These are phyloP conservation scores for Myotis myotis DNA, from an alignment of 2,797 vertebrate species.

Conservation along the genomic window DNA sequence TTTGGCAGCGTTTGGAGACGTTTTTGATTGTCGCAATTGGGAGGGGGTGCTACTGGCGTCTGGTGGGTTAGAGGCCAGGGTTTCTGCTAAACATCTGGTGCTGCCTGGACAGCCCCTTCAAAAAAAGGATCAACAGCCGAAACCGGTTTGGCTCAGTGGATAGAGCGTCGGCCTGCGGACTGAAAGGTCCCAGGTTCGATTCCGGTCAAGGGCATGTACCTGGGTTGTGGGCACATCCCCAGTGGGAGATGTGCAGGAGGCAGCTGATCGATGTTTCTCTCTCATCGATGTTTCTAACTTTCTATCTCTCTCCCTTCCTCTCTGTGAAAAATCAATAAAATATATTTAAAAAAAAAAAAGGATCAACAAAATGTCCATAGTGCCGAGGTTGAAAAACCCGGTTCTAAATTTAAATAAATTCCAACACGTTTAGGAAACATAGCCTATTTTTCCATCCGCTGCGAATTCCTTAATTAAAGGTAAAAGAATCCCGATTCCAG, in stretches of 20 bases:
- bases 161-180: no score
- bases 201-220: no score
- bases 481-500: background rate
- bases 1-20: background rate
- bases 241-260: no score
- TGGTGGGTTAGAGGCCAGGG: background rate
- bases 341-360: no score
- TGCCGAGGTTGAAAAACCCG: background rate
- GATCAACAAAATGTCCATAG: background rate
- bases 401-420: background rate
- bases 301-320: no score
- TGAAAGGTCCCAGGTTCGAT: no score
- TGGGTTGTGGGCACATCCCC: no score
- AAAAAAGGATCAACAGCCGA: background rate
- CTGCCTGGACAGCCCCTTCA: background rate
- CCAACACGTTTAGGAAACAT: background rate
- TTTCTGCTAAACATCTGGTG: background rate
- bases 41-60: background rate
- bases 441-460: background rate
- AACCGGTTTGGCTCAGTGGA: no score
- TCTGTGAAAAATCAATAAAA: no score
- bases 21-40: background rate
- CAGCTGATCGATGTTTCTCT: no score
- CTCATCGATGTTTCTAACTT: no score
- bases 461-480: background rate